Base-by-base conservation (phyloP, 2,113 vertebrate species). In the Motacilla tschutschensis region DNA sequence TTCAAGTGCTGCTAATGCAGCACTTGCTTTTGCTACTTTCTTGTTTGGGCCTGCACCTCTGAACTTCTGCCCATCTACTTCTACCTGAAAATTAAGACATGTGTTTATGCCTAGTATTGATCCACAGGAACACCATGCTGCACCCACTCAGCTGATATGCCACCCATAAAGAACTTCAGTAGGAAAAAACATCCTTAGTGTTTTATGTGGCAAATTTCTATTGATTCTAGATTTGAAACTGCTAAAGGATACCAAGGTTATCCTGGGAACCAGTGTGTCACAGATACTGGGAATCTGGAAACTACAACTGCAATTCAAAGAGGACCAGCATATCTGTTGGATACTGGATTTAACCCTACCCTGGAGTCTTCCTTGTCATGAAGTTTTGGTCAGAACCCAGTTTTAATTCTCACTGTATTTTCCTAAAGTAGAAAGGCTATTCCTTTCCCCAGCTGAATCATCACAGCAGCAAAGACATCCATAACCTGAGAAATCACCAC, bases 21-120 rank as follows among this genome's bases (percentile, higher is more conserved):
- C 99, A n/a, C 99, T 99, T 90, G 99, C 99, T 96, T 99, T 99
- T 85, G 99, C 99, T 95, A 99, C 99, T 91, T 99, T 99, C 97
- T 99, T 99, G 96, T 99, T 99, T 95, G 99, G 99, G 90, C 99
- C 99, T 66, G 99, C 98, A 40, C 99, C 99, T 83, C 98, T 98
- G 95, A 99, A 99, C 94, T 99, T 99, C 97, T 99, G 99, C 78
- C 98, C 98, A 57, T 99, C 99, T n/a, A 99, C 99, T 96, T 99
- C 99, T 96, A 99, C 99, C 99, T 99, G 92, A 84, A 96, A 97
- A 85, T 59, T 31, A 92, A 87, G 95, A 79, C 17, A 60, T 3
- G 28, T 77, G 15, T 79, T 91, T 86, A 94, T 29, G 53, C 26
- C 57, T 88, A 25, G n/a, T 73, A 35, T 38, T 36, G 17, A 36